phyloP scores from a whole-genome alignment of 2,888 invertebrate genomes.

The Prosopocoilus inquinatus region DNA sequence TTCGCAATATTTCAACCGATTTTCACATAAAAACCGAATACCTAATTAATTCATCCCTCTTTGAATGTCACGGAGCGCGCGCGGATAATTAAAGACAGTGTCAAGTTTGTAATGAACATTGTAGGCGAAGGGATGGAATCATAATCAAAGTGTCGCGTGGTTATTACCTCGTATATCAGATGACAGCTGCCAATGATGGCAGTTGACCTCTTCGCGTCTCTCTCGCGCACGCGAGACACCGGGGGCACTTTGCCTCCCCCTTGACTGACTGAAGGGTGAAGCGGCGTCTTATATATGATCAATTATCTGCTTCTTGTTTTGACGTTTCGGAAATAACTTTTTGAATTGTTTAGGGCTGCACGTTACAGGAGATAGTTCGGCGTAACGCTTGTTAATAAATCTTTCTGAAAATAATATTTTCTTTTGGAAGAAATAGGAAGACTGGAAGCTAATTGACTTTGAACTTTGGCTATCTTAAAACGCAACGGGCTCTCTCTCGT shows the following conservation, averaged over 20 bases:
- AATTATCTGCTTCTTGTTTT: slow-evolving; percentile 52
- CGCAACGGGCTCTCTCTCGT: too few species aligned
- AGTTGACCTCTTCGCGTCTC: slow-evolving; percentile 34
- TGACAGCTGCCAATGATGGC: slow-evolving; percentile 54
- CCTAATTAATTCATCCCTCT: too few species aligned
- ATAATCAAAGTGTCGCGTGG: slow-evolving; percentile 37
- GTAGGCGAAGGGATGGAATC: slow-evolving; percentile 16
- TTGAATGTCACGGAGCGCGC: not conserved
- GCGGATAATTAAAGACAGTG: slow-evolving; percentile 26
- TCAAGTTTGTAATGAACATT: slow-evolving; percentile 20
- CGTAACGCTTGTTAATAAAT: slow-evolving; percentile 6
- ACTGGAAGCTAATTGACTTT: too few species aligned
- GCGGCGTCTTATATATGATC: slow-evolving; percentile 41
- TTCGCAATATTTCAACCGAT: slow-evolving; percentile 1
- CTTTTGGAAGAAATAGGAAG: too few species aligned
- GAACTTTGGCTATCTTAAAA: too few species aligned
- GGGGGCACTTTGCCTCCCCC: slow-evolving; percentile 7
- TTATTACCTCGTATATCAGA: slow-evolving; percentile 54
- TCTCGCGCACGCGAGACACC: slow-evolving; percentile 14
- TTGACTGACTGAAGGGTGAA: slow-evolving; percentile 28
- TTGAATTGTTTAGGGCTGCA: slow-evolving; percentile 19
- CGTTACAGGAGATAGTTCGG: slow-evolving; percentile 4
- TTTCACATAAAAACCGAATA: not conserved
- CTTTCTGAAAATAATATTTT: too few species aligned
- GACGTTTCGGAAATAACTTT: slow-evolving; percentile 51